A percentile compares a stretch with the other conserved stretches of the same genome.
These are phyloP conservation scores for Cyphomyrmex costatus DNA, from an alignment of 1,140 invertebrate genomes.

Conservation along the genomic window DNA sequence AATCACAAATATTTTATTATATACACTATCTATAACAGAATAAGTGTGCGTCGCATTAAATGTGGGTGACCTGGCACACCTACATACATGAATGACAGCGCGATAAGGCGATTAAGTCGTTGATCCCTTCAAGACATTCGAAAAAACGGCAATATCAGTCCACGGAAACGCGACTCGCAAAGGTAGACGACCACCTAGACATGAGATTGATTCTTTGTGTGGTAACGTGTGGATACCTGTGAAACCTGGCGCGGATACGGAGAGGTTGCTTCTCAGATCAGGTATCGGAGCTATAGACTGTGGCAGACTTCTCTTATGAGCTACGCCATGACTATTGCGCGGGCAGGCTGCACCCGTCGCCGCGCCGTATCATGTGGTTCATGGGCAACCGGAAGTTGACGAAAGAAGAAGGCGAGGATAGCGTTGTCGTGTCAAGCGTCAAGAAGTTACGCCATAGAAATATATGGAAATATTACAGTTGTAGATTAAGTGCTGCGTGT, in stretches of 20 bases:
- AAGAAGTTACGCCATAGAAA: constrained; percentile 86
- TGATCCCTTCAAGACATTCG: constrained; percentile 47
- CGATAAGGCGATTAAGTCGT: constrained; percentile 41
- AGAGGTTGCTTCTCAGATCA: constrained; percentile 93
- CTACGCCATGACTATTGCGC: constrained; percentile 94
- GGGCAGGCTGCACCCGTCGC: constrained; percentile 87
- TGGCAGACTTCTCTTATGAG: constrained; percentile 93
- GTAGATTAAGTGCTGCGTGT: constrained; percentile 74
- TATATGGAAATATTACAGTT: constrained; percentile 85
- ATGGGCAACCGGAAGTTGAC: constrained; percentile 82
- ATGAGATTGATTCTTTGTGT: constrained; percentile 73
- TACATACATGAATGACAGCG: constrained; percentile 39
- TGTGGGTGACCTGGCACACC: constrained; percentile 25
- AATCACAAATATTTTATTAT: constrained; percentile 21
- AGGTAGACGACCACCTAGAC: constrained; percentile 75
- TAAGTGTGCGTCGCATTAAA: constrained; percentile 50
- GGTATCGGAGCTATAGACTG: constrained; percentile 93
- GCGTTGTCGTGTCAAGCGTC: constrained; percentile 86
- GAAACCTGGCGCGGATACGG: constrained; percentile 88
- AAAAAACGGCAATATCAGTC: constrained; percentile 50
- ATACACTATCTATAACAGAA: background rate
- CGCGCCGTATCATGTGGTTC: constrained; percentile 78
- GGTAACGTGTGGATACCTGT: constrained; percentile 87
- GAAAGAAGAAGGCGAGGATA: constrained; percentile 85
- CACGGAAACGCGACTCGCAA: constrained; percentile 72